These are phyloP conservation scores for Oceanodroma leucorhoa DNA, from an alignment of 2,797 vertebrate species.

Conservation along the genomic window DNA sequence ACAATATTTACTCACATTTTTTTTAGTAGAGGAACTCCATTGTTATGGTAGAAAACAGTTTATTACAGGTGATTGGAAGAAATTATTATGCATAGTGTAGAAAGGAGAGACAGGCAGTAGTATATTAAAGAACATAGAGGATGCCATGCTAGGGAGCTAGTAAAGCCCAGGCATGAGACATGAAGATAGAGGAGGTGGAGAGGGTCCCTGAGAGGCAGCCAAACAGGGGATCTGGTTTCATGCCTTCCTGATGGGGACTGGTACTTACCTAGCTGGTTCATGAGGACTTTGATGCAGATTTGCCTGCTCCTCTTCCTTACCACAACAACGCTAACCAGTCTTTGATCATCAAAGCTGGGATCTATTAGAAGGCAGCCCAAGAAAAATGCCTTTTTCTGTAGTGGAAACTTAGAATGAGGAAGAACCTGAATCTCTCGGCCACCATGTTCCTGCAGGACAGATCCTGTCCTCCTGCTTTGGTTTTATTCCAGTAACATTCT, in stretches of 20 bases:
- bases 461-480: background rate
- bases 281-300: background rate
- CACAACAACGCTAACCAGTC: background rate
- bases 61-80: background rate
- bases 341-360: background rate
- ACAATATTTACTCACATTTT: conserved; percentile 20
- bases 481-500: background rate
- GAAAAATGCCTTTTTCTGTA: background rate
- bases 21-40: background rate
- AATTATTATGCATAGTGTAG: background rate
- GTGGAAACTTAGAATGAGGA: background rate
- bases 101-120: background rate
- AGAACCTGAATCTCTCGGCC: background rate
- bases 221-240: background rate
- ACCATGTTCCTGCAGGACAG: background rate
- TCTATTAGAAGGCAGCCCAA: background rate
- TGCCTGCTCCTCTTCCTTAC: background rate
- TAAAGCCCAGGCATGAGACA: background rate
- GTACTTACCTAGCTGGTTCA: background rate
- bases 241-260: background rate
- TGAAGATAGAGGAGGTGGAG: background rate
- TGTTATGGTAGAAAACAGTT: background rate
- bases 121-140: background rate
- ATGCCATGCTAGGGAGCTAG: background rate
- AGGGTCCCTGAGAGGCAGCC: background rate